These are phyloP conservation scores for Myxocyprinus asiaticus DNA, from an alignment of 2,113 vertebrate genomes.

Conservation along the genomic window DNA sequence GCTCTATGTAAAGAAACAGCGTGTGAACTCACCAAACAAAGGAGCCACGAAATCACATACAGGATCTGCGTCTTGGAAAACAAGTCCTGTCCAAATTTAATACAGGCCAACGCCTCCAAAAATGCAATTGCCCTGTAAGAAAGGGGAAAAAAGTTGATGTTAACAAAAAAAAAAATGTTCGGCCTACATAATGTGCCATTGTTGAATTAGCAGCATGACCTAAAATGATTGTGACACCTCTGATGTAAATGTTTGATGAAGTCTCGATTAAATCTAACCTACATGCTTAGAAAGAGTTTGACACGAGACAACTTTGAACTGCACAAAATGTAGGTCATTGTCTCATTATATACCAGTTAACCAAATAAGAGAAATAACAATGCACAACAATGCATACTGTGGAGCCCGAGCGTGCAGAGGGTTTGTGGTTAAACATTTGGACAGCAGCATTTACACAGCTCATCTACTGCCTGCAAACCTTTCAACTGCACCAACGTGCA, in stretches of 20 bases:
- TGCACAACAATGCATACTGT: neutral
- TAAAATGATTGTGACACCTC: too few relatives aligned
- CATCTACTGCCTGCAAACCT: neutral
- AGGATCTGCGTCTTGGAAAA: slow-evolving; percentile 96
- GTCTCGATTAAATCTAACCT: too few relatives aligned
- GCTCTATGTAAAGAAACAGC: neutral
- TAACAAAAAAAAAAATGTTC: too few relatives aligned
- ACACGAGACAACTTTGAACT: neutral
- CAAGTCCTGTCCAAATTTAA: slow-evolving; percentile 97
- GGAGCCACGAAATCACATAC: slow-evolving; percentile 93
- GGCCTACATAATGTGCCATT: too few relatives aligned
- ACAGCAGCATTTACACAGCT: neutral
- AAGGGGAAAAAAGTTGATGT: neutral
- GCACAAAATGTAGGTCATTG: neutral
- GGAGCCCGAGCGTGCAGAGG: neutral
- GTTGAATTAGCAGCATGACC: too few relatives aligned
- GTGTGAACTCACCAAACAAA: slow-evolving; percentile 88
- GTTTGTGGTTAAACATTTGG: neutral
- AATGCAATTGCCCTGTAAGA: slow-evolving; percentile 89
- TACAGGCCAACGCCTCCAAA: slow-evolving; percentile 93
- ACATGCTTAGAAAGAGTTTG: neutral
- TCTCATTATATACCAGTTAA: neutral
- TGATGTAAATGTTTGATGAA: too few relatives aligned
- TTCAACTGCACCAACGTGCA: neutral
- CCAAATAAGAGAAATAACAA: neutral